Conservation (phyloP, 2,797 vertebrate genomes). For the Crax fasciolata region DNA sequence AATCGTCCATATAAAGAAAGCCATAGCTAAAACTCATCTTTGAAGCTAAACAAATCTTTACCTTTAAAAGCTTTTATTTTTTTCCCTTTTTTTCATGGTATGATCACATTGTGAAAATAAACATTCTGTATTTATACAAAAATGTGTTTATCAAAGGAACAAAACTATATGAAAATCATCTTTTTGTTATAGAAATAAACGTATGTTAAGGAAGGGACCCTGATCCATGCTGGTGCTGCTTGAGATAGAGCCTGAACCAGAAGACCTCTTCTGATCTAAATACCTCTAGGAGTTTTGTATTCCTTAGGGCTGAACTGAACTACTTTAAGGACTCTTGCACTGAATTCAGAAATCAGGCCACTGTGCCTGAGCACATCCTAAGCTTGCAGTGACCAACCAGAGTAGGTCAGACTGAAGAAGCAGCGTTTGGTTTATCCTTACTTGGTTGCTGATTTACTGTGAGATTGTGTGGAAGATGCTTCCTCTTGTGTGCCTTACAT, state of each 20-base stretch:
- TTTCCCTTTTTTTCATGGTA: not conserved
- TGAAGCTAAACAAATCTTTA: not conserved
- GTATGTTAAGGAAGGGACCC: not conserved
- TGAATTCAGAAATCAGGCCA: not conserved
- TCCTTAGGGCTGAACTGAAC: not conserved
- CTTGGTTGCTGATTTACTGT: not conserved
- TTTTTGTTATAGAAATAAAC: not conserved
- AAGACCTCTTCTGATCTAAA: not conserved
- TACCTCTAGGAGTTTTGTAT: not conserved
- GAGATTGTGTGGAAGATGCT: rapidly evolving
- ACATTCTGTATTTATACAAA: not conserved
- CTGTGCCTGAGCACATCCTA: not conserved
- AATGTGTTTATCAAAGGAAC: not conserved
- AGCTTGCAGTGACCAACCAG: not conserved
- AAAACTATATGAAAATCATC: not conserved
- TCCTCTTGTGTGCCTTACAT: not conserved
- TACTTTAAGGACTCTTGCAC: not conserved
- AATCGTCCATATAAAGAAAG: not conserved
- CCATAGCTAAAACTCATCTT: not conserved
- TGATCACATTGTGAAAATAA: not conserved
- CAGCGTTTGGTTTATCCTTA: not conserved
- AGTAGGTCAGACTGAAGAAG: not conserved
- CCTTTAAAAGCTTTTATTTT: not conserved
- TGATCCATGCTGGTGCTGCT: not conserved
- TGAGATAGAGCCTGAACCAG: not conserved